Base-by-base conservation (phyloP, 1,140 invertebrate species). In the Tachypleus tridentatus region DNA sequence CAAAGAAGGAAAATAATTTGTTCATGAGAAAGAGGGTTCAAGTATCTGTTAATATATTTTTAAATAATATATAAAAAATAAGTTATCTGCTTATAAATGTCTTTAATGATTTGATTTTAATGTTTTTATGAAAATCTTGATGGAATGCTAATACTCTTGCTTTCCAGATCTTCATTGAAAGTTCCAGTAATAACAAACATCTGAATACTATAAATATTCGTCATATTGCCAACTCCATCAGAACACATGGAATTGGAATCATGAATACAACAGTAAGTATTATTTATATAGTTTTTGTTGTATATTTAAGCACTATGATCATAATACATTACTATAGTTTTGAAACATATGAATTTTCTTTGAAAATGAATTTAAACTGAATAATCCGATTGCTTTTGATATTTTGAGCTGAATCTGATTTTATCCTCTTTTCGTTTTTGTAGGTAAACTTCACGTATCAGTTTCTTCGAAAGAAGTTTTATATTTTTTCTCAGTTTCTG, bases 161-260 rank as follows among this genome's bases (percentile, higher is more conserved):
- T 48, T 74, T 75, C 59, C 61, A 82, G 79, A 87, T 96, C 58
- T 98, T 98, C 77, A 86, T 98, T 61, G 93, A 98, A 80, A 85
- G 87, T 68, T 84, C 84, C 10, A 97, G 91, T 73, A 87, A 88
- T 69, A 96, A 93, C 74, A 98, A 97, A 75, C 87, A 95, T 79
- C 78, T 99, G 56, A 97, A 97, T 76, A 96, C 96, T 1, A 93
- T 99, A 68, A 93, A 91, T 64, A 97, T 98, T 64, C 81, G 86
- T 6, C 96, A 99, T 72, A 87, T 98, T 62, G 93, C 96, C 0
- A 98, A 98, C 81, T 98, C 95, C 0, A 94, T 99, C 67, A 82
- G 95, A 72, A 98, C 95, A 0, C 96, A 99, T 77, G 97, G 97
- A 50, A 92, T 88, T 48, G 97, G 97, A 4, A 94, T 99, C 61